These are phyloP conservation scores for Condylura cristata DNA, from an alignment of 2,113 vertebrate genomes.

Conservation along the genomic window DNA sequence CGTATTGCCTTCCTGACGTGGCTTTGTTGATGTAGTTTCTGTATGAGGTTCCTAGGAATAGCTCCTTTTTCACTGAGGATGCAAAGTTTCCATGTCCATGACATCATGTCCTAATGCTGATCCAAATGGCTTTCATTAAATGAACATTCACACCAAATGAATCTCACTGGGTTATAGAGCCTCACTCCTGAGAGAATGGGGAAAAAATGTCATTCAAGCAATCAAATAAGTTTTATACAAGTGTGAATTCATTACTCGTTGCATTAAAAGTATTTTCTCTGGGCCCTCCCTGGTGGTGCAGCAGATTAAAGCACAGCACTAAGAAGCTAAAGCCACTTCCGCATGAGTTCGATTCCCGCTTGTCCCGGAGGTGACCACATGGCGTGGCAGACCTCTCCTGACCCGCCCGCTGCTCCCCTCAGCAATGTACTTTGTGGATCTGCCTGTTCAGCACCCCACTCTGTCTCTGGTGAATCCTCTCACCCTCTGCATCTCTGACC, in stretches of 20 bases:
- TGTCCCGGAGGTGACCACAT: no score
- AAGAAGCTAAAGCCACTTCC: no score
- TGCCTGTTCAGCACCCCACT: no score
- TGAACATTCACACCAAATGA: background rate
- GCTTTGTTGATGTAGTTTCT: background rate
- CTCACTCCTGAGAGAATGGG: background rate
- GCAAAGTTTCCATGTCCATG: background rate
- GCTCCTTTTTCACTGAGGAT: background rate
- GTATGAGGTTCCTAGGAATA: background rate
- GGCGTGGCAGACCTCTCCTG: no score
- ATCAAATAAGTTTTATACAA: conserved; percentile 18
- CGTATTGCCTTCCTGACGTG: background rate
- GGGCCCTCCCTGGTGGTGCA: no score
- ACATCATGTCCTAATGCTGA: background rate
- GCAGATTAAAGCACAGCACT: no score
- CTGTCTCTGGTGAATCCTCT: no score
- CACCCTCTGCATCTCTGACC: no score
- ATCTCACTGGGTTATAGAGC: background rate
- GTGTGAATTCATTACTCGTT: background rate
- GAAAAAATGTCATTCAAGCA: background rate
- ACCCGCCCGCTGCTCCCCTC: no score
- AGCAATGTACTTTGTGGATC: no score
- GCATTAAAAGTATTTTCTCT: background rate
- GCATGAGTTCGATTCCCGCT: no score
- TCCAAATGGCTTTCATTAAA: background rate